phyloP scores from a whole-genome alignment of 2,888 invertebrate genomes.

The Trichacis sp. region DNA sequence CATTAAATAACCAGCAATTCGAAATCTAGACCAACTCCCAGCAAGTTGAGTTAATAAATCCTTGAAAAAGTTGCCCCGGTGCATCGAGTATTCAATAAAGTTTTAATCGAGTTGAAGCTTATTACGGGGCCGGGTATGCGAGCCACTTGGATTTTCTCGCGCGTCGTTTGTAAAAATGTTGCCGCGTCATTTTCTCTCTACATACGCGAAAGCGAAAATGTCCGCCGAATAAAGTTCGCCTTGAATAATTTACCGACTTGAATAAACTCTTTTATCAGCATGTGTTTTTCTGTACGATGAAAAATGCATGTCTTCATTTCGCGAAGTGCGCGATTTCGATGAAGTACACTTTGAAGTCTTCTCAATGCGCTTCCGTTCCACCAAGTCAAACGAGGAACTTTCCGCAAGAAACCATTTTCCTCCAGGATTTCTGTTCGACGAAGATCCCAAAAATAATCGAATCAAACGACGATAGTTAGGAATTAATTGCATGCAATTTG shows the following conservation, averaged over 20 bases:
- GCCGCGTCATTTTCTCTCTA: constrained; percentile 3
- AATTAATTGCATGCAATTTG: no score
- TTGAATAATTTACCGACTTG: constrained; percentile 22
- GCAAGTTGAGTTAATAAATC: no score
- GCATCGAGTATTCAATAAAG: background rate
- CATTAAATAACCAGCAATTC: no score
- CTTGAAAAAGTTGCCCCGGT: no score
- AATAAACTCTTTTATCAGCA: constrained; percentile 26
- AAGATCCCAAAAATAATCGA: no score
- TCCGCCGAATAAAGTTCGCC: constrained; percentile 12
- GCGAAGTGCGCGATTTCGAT: constrained; percentile 22
- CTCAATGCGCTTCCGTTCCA: background rate
- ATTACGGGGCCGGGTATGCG: background rate
- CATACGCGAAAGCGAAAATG: constrained; percentile 15
- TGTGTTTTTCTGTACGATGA: constrained; percentile 7
- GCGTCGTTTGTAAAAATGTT: background rate
- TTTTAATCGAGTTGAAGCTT: constrained; percentile 1
- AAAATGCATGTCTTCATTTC: constrained; percentile 27
- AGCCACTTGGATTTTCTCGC: background rate
- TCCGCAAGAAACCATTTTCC: no score
- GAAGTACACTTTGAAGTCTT: constrained; percentile 19
- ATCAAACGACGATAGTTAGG: no score
- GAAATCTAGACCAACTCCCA: no score
- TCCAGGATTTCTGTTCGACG: no score
- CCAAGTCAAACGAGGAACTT: background rate